These are phyloP conservation scores for Hypolimnas misippus DNA, from an alignment of 2,888 invertebrate species.

Conservation along the genomic window DNA sequence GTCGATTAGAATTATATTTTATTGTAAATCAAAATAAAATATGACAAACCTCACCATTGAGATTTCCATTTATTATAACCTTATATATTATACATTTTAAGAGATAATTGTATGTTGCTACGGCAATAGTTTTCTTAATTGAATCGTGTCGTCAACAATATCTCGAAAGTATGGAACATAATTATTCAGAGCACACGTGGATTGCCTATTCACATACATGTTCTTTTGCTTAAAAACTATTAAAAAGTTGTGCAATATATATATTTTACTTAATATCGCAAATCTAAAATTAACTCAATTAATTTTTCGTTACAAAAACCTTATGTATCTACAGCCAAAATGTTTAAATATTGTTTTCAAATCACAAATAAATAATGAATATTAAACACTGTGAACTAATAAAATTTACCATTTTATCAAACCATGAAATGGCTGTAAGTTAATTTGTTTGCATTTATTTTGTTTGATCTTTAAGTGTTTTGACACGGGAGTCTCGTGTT, in stretches of 20 bases:
- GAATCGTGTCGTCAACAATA: not conserved
- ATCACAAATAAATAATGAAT: constrained; percentile 2
- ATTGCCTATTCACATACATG: not conserved
- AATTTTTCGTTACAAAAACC: not conserved
- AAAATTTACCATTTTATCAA: constrained; percentile 49
- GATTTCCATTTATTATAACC: not conserved
- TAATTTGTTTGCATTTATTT: constrained; percentile 58
- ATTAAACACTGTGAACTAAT: constrained; percentile 15
- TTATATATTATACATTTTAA: not conserved
- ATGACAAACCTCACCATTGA: constrained; percentile 3
- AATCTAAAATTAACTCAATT: not conserved
- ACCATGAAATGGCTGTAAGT: constrained; percentile 58
- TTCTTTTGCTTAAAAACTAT: too few relatives aligned
- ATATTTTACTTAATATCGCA: not conserved
- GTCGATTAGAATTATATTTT: constrained; percentile 10
- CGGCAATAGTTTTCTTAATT: constrained; percentile 2
- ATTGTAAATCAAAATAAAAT: constrained; percentile 2
- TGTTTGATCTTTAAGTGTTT: constrained; percentile 60
- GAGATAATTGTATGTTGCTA: not conserved
- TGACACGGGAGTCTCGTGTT: constrained; percentile 60
- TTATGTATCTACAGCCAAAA: not conserved
- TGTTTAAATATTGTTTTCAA: not conserved
- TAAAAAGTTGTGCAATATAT: not conserved
- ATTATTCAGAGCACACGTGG: constrained; percentile 80
- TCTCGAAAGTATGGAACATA: constrained; percentile 44